Evolutionary conservation across 2,888 invertebrate genomes (phyloP).

Genomic region (Lumbricus terrestris): DNA sequence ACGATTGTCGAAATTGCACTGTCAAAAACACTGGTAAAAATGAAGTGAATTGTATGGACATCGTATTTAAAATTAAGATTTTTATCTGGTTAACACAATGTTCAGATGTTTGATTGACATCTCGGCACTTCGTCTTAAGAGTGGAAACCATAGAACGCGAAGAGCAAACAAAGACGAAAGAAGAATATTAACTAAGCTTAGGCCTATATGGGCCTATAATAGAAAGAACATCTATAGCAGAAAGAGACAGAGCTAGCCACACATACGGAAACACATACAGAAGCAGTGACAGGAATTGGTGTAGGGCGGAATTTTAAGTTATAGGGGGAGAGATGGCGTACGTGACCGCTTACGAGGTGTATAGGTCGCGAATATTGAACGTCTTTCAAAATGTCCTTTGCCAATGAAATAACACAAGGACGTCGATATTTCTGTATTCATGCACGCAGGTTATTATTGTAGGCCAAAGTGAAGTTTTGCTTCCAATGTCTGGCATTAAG

Average conservation of each 20-base stretch:
- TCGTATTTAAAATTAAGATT: neutral
- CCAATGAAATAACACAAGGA: neutral
- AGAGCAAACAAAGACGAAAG: neutral
- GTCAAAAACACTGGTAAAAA: neutral
- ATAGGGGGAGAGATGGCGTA: neutral
- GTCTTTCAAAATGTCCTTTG: neutral
- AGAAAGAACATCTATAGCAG: too few relatives aligned
- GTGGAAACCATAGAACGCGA: neutral
- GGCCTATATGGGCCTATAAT: too few relatives aligned
- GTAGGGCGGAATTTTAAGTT: too few relatives aligned
- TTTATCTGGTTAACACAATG: neutral
- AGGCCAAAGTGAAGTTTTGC: too few relatives aligned
- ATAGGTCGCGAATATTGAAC: neutral
- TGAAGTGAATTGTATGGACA: neutral
- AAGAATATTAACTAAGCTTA: neutral
- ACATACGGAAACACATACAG: neutral
- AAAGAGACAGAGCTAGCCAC: neutral
- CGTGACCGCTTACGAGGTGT: neutral
- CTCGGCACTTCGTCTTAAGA: neutral
- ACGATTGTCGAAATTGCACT: neutral
- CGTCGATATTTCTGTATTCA: neutral
- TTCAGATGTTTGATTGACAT: neutral
- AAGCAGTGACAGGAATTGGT: neutral
- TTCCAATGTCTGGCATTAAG: too few relatives aligned
- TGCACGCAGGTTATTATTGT: too few relatives aligned